Evolutionary conservation across 2,888 invertebrate species (phyloP), one percentile per base, ranked within the genome.

Genomic region (Oscheius sp.): DNA sequence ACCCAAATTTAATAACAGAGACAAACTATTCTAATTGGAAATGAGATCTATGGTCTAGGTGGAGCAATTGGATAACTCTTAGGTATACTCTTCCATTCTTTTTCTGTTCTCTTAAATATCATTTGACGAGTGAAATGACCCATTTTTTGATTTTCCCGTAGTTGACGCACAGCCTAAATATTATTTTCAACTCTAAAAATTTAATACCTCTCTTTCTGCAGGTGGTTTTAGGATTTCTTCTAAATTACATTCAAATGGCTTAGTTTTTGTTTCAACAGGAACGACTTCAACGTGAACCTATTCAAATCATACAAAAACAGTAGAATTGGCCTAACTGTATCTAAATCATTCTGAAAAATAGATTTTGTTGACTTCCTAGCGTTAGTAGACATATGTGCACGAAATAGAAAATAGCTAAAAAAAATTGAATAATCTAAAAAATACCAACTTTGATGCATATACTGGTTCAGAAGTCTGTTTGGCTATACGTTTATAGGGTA

Each of bases 1-100:
- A 41, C 20, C 8, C n/a, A 9, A n/a, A 14, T 22, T 28, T 24
- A 2, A n/a, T n/a, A 61, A 61, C 1, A 61, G 14, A 38, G 44
- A 59, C 17, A 6, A 50, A 8, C 30, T 50, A n/a, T 50, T 24
- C 24, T 50, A 56, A 56, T 24, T 12, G 22, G 1, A 17, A 56
- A 32, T 14, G 41, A 44, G 4, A n/a, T 62, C 30, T 67, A 67
- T 3, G 59, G 73, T 54, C 82, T 67, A 24, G 80, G 81, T 20
- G 81, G 82, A 1, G 84, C 77, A 57, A 85, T 81, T 1, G 81
- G 77, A 67, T 82, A 84, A 41, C 80, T 77, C 67, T 84, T 84
- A n/a, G 84, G 84, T 20, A 82, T 72, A 51, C 78, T 74, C 66
- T 78, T 82, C 77, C 78, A 83, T 62, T 84, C 84, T 63, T 80